A percentile compares a stretch with the other conserved stretches of the same genome.
Conservation (phyloP, 92 coral and sea anemone genomes). For the Epizoanthus illoricatus region DNA sequence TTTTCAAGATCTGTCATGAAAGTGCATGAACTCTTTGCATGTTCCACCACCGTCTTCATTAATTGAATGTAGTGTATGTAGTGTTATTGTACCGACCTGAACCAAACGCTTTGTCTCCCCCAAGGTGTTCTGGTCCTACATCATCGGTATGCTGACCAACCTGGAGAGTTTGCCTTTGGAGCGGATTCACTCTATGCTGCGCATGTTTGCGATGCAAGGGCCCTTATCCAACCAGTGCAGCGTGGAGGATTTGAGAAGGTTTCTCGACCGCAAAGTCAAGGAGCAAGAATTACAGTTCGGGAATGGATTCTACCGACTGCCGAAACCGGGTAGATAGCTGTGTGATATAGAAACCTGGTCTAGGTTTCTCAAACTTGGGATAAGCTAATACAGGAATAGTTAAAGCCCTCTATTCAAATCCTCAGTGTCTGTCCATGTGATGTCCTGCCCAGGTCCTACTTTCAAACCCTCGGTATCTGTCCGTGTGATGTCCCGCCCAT, state of each 20-base stretch:
- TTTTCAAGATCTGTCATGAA: no score
- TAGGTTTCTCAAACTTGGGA: background rate
- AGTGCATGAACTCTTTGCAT: background rate
- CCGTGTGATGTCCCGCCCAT: no score
- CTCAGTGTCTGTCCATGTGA: no score
- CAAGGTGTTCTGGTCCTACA: slow-evolving; percentile 98
- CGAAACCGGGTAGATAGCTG: slow-evolving; percentile 77
- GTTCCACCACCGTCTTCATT: background rate
- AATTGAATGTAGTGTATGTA: background rate
- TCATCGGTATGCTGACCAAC: slow-evolving; percentile 99
- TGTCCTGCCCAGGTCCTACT: no score
- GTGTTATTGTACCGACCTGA: no score
- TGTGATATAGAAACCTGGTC: background rate
- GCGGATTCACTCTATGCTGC: slow-evolving; percentile 96
- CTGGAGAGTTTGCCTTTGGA: slow-evolving; percentile 95
- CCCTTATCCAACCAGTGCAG: slow-evolving; percentile 92
- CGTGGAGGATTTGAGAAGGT: slow-evolving; percentile 88
- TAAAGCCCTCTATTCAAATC: no score
- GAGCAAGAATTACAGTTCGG: slow-evolving; percentile 93
- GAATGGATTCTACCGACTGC: slow-evolving; percentile 91
- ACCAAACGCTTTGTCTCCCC: background rate
- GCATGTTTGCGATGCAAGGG: slow-evolving; percentile 98
- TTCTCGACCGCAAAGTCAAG: slow-evolving; percentile 93
- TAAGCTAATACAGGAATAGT: background rate
- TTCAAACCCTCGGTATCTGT: no score